Evolutionary conservation across 2,113 vertebrate species (phyloP).

Genomic region (Rattus rattus): DNA sequence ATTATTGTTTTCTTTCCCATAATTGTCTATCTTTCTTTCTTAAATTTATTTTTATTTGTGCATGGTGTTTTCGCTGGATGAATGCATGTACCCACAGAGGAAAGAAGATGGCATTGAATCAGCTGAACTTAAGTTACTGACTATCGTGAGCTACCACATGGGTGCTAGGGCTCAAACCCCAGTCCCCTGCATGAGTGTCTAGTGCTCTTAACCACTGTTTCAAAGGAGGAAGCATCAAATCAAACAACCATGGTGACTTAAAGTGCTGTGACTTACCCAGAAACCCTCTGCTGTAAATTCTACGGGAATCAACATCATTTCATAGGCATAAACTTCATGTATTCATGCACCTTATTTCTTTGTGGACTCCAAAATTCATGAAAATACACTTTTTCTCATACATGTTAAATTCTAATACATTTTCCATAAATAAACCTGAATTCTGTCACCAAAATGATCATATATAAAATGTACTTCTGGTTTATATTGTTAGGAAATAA

Average conservation of each 20-base stretch:
- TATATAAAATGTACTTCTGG: background rate
- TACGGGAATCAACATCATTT: background rate
- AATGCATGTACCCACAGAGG: background rate
- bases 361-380: background rate
- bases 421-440: constrained; percentile 37
- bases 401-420: constrained; percentile 50
- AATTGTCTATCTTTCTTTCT: background rate
- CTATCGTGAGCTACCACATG: background rate
- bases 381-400: constrained; percentile 5
- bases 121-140: background rate
- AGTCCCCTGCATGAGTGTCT: no score
- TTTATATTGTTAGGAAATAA: constrained; percentile 25
- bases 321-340: background rate
- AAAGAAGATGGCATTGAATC: background rate
- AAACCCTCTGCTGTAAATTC: background rate
- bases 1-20: background rate
- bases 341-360: background rate
- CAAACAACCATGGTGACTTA: background rate
- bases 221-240: background rate
- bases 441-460: constrained; percentile 5
- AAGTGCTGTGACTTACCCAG: background rate
- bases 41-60: background rate
- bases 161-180: background rate
- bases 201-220: background rate
- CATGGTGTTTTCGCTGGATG: background rate